These are phyloP conservation scores for Amphiprion percula DNA, from an alignment of 2,113 vertebrate genomes.

Conservation along the genomic window DNA sequence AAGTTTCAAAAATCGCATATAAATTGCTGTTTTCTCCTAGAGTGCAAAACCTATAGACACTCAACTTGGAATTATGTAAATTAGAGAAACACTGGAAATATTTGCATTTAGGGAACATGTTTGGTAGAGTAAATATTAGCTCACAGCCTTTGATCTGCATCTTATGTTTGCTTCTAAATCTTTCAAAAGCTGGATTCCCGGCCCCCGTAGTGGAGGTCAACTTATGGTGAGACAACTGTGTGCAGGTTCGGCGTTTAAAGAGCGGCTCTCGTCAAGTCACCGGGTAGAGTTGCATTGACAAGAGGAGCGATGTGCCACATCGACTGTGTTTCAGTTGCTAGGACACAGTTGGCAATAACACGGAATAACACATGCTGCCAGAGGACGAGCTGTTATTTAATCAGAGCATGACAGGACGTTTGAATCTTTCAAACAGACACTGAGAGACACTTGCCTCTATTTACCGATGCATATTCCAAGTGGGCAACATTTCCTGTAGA, in stretches of 20 bases:
- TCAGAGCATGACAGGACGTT: constrained; percentile 51
- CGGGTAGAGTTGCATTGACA: constrained; percentile 43
- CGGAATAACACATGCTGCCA: constrained; percentile 66
- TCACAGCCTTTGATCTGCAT: too few relatives aligned
- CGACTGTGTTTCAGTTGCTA: constrained; percentile 80
- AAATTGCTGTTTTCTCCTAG: too few relatives aligned
- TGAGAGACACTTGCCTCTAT: constrained; percentile 32
- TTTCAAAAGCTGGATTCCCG: neutral
- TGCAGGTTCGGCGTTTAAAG: neutral
- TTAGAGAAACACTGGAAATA: too few relatives aligned
- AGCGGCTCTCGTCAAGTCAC: constrained; percentile 41
- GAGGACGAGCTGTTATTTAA: constrained; percentile 65
- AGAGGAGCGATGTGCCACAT: constrained; percentile 42
- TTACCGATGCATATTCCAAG: constrained; percentile 38
- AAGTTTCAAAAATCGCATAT: too few relatives aligned
- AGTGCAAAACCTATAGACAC: too few relatives aligned
- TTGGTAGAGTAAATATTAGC: too few relatives aligned
- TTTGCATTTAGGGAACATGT: too few relatives aligned
- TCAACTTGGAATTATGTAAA: too few relatives aligned
- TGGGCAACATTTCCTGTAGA: constrained; percentile 33
- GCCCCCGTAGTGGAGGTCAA: neutral
- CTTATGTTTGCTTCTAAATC: neutral
- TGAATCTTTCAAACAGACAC: constrained; percentile 44
- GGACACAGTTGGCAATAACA: constrained; percentile 81
- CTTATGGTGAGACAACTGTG: constrained; percentile 8